phyloP scores from a whole-genome alignment of 2,888 invertebrate species.

The Idaea biselata region DNA sequence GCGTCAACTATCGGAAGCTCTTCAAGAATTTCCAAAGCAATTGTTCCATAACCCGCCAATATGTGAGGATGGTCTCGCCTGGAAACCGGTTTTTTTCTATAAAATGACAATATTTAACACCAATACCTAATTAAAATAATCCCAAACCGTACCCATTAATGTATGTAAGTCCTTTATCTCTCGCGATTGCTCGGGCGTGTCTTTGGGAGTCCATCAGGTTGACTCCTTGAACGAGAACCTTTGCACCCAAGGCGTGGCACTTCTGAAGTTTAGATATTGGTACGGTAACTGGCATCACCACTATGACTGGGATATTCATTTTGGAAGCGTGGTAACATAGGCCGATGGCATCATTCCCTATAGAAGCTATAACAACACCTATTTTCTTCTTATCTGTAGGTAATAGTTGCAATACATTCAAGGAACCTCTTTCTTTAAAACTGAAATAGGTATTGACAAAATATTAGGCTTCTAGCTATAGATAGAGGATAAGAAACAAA shows the following conservation, averaged over 20 bases:
- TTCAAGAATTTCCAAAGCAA: constrained; percentile 94
- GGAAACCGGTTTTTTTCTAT: constrained; percentile 17
- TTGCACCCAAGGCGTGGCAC: constrained; percentile 83
- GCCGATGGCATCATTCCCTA: constrained; percentile 86
- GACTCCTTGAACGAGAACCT: constrained; percentile 83
- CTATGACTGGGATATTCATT: constrained; percentile 81
- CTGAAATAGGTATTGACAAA: constrained; percentile 51
- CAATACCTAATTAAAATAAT: background rate
- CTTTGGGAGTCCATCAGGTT: constrained; percentile 82
- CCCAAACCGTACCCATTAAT: constrained; percentile 80
- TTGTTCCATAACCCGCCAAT: constrained; percentile 94
- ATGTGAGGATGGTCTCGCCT: constrained; percentile 97
- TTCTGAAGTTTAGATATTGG: constrained; percentile 85
- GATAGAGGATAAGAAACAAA: background rate
- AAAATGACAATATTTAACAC: background rate
- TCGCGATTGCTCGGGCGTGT: constrained; percentile 80
- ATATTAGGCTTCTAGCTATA: background rate
- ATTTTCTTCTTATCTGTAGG: constrained; percentile 77
- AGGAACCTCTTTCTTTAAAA: constrained; percentile 87
- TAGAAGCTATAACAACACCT: constrained; percentile 85
- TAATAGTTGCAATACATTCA: constrained; percentile 82
- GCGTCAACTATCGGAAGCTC: constrained; percentile 93
- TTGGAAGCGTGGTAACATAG: constrained; percentile 83
- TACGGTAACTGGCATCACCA: constrained; percentile 84
- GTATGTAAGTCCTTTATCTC: constrained; percentile 81